Conservation (phyloP, 2,797 vertebrate genomes). For the Betta splendens region DNA sequence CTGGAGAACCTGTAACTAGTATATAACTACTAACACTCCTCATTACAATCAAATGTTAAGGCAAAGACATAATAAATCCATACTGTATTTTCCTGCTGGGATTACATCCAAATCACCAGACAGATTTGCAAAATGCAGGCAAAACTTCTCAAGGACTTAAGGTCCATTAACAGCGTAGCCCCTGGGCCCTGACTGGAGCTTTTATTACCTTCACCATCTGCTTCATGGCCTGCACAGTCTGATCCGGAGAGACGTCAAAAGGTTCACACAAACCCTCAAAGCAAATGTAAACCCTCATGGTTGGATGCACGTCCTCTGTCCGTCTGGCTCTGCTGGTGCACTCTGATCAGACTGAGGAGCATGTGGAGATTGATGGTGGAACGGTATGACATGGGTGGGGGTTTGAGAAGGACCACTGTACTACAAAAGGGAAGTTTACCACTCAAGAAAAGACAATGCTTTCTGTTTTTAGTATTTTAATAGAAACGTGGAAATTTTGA, state of each 20-base stretch:
- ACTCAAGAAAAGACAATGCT: not conserved
- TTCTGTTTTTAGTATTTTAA: not conserved
- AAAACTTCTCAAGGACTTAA: not conserved
- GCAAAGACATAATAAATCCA: not conserved
- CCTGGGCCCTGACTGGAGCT: not conserved
- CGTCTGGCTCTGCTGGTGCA: conserved; percentile 3
- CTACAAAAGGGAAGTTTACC: not conserved
- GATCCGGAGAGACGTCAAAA: conserved; percentile 73
- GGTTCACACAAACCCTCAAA: conserved; percentile 78
- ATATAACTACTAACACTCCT: not conserved
- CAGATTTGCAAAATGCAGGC: not conserved
- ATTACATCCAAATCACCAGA: not conserved
- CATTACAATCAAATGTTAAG: not conserved
- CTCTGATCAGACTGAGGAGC: conserved; percentile 7
- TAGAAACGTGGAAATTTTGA: not conserved
- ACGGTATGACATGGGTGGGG: conserved; percentile 4
- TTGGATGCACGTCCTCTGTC: conserved; percentile 18
- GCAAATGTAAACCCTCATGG: conserved; percentile 81
- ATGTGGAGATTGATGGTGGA: conserved; percentile 16
- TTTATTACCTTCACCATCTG: conserved; percentile 80
- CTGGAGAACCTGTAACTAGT: not conserved
- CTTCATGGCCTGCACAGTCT: conserved; percentile 77
- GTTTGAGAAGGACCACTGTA: not conserved
- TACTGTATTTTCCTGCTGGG: not conserved
- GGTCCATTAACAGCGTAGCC: not conserved